A percentile compares a stretch with the other conserved stretches of the same genome.
Evolutionary conservation across 2,797 vertebrate genomes (phyloP).

Genomic region (Cossypha niveicapilla): DNA sequence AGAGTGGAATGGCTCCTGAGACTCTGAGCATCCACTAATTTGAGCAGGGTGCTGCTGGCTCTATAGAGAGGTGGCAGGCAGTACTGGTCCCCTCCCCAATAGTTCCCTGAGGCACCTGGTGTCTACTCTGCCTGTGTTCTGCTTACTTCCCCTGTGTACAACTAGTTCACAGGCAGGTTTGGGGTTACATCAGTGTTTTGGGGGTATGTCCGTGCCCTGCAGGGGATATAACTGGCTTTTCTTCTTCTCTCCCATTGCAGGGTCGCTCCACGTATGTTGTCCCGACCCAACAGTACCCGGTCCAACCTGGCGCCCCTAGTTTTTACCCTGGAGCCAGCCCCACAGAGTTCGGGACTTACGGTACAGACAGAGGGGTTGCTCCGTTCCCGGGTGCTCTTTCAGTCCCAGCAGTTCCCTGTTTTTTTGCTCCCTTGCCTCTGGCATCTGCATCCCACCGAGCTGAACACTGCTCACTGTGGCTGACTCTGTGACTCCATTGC

Average conservation of each 20-base stretch:
- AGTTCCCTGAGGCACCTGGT: fast-evolving
- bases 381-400: not conserved
- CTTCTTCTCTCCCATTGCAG: slow-evolving; percentile 32
- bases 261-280: slow-evolving; percentile 90
- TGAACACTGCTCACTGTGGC: not conserved
- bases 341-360: slow-evolving; percentile 90
- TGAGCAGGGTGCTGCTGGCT: not conserved
- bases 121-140: not conserved
- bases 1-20: fast-evolving
- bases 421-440: not conserved
- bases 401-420: fast-evolving
- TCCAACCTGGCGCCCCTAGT: slow-evolving; percentile 85
- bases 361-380: slow-evolving; percentile 72
- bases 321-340: slow-evolving; percentile 92
- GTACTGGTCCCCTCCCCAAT: not conserved
- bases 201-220: fast-evolving
- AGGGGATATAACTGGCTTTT: not conserved
- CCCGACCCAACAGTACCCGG: slow-evolving; percentile 91
- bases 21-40: not conserved
- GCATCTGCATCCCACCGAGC: fast-evolving
- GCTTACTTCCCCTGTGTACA: not conserved
- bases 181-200: not conserved
- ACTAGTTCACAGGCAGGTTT: not conserved
- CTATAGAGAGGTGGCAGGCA: not conserved
- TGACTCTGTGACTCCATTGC: not conserved